These are phyloP conservation scores for Cosmia pyralina DNA, from an alignment of 2,888 invertebrate genomes.

Conservation along the genomic window DNA sequence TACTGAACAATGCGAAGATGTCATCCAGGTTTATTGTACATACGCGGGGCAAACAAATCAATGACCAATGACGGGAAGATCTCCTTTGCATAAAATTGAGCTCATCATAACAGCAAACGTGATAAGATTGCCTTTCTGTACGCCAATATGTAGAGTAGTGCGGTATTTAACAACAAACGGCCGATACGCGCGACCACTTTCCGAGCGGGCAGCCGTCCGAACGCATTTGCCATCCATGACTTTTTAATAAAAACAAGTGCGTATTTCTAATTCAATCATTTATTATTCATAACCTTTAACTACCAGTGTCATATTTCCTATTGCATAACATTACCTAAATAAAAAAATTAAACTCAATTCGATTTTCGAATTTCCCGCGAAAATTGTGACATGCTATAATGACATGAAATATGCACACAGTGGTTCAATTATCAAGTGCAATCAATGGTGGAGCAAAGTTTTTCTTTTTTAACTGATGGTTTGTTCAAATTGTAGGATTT, in stretches of 20 bases:
- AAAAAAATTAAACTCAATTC: constrained; percentile 47
- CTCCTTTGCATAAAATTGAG: constrained; percentile 45
- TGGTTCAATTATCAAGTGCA: constrained; percentile 78
- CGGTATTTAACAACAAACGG: constrained; percentile 87
- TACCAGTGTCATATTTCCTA: neutral
- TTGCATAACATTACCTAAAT: neutral
- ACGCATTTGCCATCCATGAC: constrained; percentile 78
- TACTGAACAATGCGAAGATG: constrained; percentile 4
- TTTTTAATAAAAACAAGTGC: constrained; percentile 72
- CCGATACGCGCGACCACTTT: constrained; percentile 86
- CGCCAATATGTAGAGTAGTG: constrained; percentile 86
- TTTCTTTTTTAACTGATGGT: constrained; percentile 81
- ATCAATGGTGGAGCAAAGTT: constrained; percentile 79
- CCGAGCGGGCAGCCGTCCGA: constrained; percentile 80
- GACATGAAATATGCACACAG: constrained; percentile 50
- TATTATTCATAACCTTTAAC: constrained; percentile 24
- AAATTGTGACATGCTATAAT: constrained; percentile 64
- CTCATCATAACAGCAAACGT: constrained; percentile 52
- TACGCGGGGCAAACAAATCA: neutral
- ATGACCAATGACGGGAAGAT: constrained; percentile 13
- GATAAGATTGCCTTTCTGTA: constrained; percentile 76
- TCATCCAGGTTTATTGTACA: constrained; percentile 5
- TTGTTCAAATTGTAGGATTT: constrained; percentile 88
- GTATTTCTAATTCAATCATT: constrained; percentile 48
- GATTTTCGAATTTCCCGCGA: constrained; percentile 69